Evolutionary conservation across 2,113 vertebrate genomes (phyloP).

Genomic region (Numenius arquata): DNA sequence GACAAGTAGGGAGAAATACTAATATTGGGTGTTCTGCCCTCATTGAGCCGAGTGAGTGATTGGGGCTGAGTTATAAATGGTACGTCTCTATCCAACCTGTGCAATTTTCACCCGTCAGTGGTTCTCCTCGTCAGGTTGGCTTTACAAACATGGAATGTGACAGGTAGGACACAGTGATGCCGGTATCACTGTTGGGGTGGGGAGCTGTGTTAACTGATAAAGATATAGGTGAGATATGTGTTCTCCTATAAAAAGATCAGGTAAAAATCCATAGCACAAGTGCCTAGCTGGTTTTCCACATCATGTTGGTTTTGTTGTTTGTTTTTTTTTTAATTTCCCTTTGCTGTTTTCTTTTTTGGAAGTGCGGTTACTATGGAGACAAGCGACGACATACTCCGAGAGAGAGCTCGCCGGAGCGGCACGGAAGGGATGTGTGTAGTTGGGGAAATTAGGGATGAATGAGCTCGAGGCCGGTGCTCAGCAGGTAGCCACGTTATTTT

Average conservation of each 20-base stretch:
- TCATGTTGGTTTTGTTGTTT: neutral
- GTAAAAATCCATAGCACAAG: neutral
- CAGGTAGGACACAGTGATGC: neutral
- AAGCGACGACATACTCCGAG: neutral
- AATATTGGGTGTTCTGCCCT: neutral
- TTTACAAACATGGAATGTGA: neutral
- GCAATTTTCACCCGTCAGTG: neutral
- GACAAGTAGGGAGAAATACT: neutral
- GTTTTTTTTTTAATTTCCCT: neutral
- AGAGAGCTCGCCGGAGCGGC: neutral
- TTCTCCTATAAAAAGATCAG: neutral
- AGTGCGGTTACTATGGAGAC: conserved; percentile 41
- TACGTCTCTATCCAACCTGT: fast-evolving
- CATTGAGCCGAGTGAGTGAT: neutral
- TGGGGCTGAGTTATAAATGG: neutral
- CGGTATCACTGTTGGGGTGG: neutral
- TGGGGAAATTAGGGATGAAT: neutral
- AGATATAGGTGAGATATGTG: neutral
- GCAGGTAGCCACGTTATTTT: neutral
- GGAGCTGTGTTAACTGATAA: neutral
- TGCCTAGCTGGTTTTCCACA: neutral
- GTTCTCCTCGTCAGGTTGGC: neutral
- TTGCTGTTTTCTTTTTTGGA: conserved; percentile 2
- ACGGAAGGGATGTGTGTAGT: neutral
- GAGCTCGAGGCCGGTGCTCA: neutral